Percentiles rank a stretch among this genome's conserved stretches.
These are phyloP conservation scores for Petroica traversi DNA, from an alignment of 2,113 vertebrate species.

Conservation along the genomic window DNA sequence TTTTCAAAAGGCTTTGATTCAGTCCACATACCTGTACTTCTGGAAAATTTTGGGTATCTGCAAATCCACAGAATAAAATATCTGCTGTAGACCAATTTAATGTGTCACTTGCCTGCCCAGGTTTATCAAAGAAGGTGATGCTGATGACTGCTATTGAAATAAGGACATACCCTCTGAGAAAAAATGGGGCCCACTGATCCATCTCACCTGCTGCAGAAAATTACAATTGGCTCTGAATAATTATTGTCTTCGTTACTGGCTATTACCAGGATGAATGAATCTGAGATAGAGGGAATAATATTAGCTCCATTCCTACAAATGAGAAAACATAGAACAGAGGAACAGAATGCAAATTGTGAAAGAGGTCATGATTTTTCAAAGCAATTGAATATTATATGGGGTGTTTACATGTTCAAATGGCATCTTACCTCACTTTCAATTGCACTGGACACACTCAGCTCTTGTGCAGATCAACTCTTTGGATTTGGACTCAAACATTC, in stretches of 20 bases:
- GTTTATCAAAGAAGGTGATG: neutral
- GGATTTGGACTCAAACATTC: neutral
- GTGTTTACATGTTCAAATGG: neutral
- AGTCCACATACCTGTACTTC: neutral
- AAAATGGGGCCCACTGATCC: neutral
- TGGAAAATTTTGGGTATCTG: neutral
- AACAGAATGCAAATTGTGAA: neutral
- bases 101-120: neutral
- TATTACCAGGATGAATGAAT: neutral
- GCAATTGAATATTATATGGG: neutral
- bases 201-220: neutral
- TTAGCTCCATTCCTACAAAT: neutral
- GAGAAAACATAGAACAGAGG: neutral
- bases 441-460: neutral
- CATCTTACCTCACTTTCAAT: neutral
- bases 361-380: neutral
- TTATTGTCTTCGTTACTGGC: fast-evolving
- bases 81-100: neutral
- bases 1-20: neutral
- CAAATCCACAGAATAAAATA: neutral
- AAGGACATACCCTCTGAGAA: neutral
- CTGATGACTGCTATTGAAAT: neutral
- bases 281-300: neutral
- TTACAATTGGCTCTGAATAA: neutral
- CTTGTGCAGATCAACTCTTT: neutral